These are phyloP conservation scores for Erethizon dorsatum DNA, from an alignment of 2,797 vertebrate genomes.

Conservation along the genomic window DNA sequence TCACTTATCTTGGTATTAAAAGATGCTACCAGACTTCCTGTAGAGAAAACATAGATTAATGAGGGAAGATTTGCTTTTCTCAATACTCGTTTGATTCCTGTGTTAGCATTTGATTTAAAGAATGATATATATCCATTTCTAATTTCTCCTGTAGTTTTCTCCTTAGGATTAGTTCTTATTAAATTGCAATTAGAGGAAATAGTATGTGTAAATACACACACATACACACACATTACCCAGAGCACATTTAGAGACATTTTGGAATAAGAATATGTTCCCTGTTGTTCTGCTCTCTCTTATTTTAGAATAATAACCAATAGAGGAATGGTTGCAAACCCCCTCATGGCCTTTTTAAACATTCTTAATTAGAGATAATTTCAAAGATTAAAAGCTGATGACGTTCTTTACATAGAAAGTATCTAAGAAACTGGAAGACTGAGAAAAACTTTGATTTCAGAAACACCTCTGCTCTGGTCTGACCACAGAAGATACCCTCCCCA, in stretches of 20 bases:
- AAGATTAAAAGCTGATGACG: slow-evolving; percentile 64
- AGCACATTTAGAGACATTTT: slow-evolving; percentile 51
- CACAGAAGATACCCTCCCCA: neutral
- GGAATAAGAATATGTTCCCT: neutral
- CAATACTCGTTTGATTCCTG: slow-evolving; percentile 9
- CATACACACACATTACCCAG: neutral
- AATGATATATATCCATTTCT: slow-evolving; percentile 65
- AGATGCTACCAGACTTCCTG: slow-evolving; percentile 54
- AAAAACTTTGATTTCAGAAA: slow-evolving; percentile 26
- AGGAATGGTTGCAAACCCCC: slow-evolving; percentile 22
- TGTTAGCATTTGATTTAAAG: slow-evolving; percentile 75
- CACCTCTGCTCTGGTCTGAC: neutral
- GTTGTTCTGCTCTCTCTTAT: slow-evolving; percentile 58
- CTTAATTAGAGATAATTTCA: slow-evolving; percentile 57
- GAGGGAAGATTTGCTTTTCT: neutral
- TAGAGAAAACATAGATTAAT: slow-evolving; percentile 43
- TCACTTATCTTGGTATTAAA: slow-evolving; percentile 65
- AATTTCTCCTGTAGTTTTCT: slow-evolving; percentile 72
- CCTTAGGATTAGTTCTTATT: slow-evolving; percentile 66
- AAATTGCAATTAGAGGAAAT: slow-evolving; percentile 78
- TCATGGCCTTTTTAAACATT: slow-evolving; percentile 72
- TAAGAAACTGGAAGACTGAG: neutral
- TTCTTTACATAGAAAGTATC: slow-evolving; percentile 70
- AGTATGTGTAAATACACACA: neutral
- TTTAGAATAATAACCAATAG: slow-evolving; percentile 69